Evolutionary conservation across 1,140 invertebrate genomes (phyloP).

Genomic region (Propsilocerus akamusi): DNA sequence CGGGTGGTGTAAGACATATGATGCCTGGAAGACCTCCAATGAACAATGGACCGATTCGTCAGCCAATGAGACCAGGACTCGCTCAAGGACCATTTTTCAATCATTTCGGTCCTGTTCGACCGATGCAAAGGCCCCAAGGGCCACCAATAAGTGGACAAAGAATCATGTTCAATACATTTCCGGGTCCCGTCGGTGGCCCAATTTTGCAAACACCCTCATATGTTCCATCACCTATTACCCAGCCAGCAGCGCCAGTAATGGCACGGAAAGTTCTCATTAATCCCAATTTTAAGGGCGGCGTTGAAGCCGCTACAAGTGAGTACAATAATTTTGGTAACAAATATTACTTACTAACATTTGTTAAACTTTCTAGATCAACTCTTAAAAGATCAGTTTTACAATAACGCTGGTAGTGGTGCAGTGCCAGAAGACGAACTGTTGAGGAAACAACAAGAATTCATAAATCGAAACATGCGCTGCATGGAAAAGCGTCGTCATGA

Average conservation of each 20-base stretch:
- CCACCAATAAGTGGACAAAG: too few relatives aligned
- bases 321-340: not conserved
- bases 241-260: constrained; percentile 7
- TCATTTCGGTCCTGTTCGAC: not conserved
- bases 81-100: not conserved
- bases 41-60: not conserved
- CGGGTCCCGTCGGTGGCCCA: not conserved
- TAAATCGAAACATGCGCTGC: constrained; percentile 22
- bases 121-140: too few relatives aligned
- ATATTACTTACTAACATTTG: not conserved
- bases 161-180: too few relatives aligned
- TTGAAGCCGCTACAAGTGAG: constrained; percentile 20
- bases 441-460: constrained; percentile 24
- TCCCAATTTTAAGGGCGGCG: constrained; percentile 24
- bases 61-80: not conserved
- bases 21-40: too few relatives aligned
- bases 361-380: constrained; percentile 12
- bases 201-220: too few relatives aligned
- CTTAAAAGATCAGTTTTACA: constrained; percentile 19
- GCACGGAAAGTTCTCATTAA: constrained; percentile 23
- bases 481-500: constrained; percentile 22
- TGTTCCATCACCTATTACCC: not conserved
- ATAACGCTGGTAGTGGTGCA: too few relatives aligned
- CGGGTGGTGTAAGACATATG: not conserved
- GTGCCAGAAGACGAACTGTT: constrained; percentile 18